Conservation (phyloP, 2,797 vertebrate genomes). For the Artibeus lituratus region DNA sequence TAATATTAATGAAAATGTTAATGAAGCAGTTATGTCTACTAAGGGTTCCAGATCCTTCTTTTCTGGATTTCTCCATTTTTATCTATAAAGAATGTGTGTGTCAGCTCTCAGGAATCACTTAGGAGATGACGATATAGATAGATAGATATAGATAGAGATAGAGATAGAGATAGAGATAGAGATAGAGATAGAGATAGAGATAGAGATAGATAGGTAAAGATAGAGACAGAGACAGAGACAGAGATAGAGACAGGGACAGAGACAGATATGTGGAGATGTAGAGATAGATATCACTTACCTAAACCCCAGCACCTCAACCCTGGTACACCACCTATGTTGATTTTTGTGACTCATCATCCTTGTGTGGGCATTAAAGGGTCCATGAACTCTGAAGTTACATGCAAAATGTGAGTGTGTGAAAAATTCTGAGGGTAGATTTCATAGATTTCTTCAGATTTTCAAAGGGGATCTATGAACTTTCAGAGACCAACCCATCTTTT, state of each 20-base stretch:
- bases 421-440: neutral
- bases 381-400: neutral
- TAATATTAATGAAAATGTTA: neutral
- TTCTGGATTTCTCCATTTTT: slow-evolving; percentile 27
- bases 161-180: neutral
- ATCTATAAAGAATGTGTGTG: neutral
- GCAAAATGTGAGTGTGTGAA: neutral
- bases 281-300: neutral
- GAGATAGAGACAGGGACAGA: neutral
- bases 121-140: neutral
- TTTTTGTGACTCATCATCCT: neutral
- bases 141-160: neutral
- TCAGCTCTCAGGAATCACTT: neutral
- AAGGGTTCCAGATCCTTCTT: neutral
- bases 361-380: neutral
- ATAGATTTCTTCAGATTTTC: neutral
- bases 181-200: too few relatives aligned
- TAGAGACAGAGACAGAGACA: too few relatives aligned
- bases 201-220: too few relatives aligned
- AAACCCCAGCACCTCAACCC: neutral
- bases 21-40: neutral
- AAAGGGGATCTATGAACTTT: neutral
- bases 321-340: neutral
- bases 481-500: neutral
- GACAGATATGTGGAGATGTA: neutral